phyloP scores from a whole-genome alignment of 2,888 invertebrate species.

The Myopa tessellatipennis region DNA sequence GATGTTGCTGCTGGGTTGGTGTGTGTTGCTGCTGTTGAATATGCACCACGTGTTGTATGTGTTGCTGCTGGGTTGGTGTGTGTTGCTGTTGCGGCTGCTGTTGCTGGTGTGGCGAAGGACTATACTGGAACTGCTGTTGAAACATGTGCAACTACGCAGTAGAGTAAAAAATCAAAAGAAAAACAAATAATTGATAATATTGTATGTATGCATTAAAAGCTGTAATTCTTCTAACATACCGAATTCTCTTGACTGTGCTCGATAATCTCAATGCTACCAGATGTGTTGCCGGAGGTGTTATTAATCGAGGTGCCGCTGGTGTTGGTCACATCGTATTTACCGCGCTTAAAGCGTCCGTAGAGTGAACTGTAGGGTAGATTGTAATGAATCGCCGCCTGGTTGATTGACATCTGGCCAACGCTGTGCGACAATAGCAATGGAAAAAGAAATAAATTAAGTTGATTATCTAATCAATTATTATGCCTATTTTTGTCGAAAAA shows the following conservation, averaged over 20 bases:
- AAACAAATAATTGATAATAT: conserved; percentile 20
- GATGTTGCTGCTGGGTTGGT: conserved; percentile 56
- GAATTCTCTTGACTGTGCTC: conserved; percentile 69
- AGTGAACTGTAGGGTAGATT: conserved; percentile 91
- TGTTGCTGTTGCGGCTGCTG: conserved; percentile 52
- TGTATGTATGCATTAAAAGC: background rate
- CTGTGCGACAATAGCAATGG: conserved; percentile 69
- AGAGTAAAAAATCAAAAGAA: conserved; percentile 13
- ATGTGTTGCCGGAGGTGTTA: conserved; percentile 65
- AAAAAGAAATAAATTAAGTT: background rate
- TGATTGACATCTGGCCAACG: conserved; percentile 92
- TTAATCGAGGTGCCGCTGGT: conserved; percentile 62
- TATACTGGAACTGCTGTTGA: conserved; percentile 69
- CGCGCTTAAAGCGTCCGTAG: conserved; percentile 88
- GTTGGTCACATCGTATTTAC: conserved; percentile 77
- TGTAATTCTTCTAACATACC: conserved; percentile 56
- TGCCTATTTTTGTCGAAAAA: conserved; percentile 19
- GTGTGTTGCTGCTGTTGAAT: conserved; percentile 58
- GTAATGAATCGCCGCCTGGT: conserved; percentile 92
- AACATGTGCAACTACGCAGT: conserved; percentile 64
- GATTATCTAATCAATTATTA: background rate
- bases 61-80: conserved; percentile 62
- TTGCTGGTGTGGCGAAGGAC: conserved; percentile 66
- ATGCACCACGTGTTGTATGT: conserved; percentile 66
- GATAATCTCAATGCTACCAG: conserved; percentile 67